Conservation (phyloP, 2,888 invertebrate species). For the Oscheius sp. region DNA sequence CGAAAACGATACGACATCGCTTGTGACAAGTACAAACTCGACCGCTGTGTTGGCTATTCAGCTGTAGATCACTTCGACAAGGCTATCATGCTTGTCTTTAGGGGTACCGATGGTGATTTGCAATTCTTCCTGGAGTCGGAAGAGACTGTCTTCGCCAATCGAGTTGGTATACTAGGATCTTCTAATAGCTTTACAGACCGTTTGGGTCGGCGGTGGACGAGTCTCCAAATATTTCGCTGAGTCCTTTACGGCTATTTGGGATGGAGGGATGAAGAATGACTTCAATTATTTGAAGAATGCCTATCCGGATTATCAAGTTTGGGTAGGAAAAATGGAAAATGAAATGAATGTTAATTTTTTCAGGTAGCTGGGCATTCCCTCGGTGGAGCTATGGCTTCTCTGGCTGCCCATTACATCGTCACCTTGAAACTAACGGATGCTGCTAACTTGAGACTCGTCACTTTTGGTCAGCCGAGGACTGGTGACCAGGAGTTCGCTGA, state of each 20-base stretch:
- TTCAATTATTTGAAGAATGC: slow-evolving; percentile 33
- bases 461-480: slow-evolving; percentile 61
- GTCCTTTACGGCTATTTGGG: slow-evolving; percentile 46
- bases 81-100: slow-evolving; percentile 40
- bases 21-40: slow-evolving; percentile 38
- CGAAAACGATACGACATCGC: slow-evolving; percentile 34
- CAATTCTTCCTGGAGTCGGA: slow-evolving; percentile 40
- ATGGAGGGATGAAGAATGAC: slow-evolving; percentile 44
- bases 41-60: slow-evolving; percentile 41
- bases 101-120: slow-evolving; percentile 40
- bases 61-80: slow-evolving; percentile 43
- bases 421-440: slow-evolving; percentile 32
- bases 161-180: slow-evolving; percentile 12
- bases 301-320: slow-evolving; percentile 46
- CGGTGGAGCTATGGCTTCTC: slow-evolving; percentile 57
- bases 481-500: slow-evolving; percentile 57
- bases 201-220: slow-evolving; percentile 45
- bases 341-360: too few species aligned
- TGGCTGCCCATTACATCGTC: slow-evolving; percentile 49
- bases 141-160: slow-evolving; percentile 36
- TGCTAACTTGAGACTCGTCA: slow-evolving; percentile 46
- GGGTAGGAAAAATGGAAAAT: too few species aligned
- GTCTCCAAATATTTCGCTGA: slow-evolving; percentile 49
- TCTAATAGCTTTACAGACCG: slow-evolving; percentile 26
- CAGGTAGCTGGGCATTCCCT: slow-evolving; percentile 54